Evolutionary conservation across 1,140 invertebrate genomes (phyloP).

Genomic region (Heliconius melpomene): DNA sequence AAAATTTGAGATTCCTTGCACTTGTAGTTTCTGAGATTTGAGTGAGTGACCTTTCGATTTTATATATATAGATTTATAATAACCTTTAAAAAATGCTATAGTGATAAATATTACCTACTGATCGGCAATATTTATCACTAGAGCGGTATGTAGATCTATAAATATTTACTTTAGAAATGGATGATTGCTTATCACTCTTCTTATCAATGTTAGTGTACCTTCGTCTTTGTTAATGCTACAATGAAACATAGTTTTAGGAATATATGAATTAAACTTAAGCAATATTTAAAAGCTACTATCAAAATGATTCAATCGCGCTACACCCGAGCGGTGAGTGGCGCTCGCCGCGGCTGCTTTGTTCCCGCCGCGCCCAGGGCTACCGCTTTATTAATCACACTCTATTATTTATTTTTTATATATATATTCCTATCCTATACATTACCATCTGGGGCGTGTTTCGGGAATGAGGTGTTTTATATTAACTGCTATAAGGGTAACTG

Average conservation of each 20-base stretch:
- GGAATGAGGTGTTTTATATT: conserved; percentile 20
- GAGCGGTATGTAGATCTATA: too few species aligned
- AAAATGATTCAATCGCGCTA: conserved; percentile 42
- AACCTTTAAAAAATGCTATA: too few species aligned
- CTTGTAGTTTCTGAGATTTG: too few species aligned
- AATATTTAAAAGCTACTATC: conserved; percentile 42
- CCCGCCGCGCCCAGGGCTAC: conserved; percentile 68
- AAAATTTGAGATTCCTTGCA: too few species aligned
- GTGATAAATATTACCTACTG: too few species aligned
- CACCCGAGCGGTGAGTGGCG: conserved; percentile 59
- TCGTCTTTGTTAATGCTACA: too few species aligned
- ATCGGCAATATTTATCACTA: too few species aligned
- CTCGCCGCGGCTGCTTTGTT: conserved; percentile 67
- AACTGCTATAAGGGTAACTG: not conserved
- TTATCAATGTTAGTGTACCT: too few species aligned
- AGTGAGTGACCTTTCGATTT: too few species aligned
- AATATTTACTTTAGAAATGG: too few species aligned
- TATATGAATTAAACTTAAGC: not conserved
- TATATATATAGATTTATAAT: too few species aligned
- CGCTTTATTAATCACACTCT: conserved; percentile 47
- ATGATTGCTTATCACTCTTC: too few species aligned
- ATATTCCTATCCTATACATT: conserved; percentile 30
- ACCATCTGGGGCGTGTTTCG: conserved; percentile 13
- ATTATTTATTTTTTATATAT: conserved; percentile 49
- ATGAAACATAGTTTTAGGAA: not conserved